phyloP scores from a whole-genome alignment of 2,888 invertebrate genomes.

The Griposia aprilina region DNA sequence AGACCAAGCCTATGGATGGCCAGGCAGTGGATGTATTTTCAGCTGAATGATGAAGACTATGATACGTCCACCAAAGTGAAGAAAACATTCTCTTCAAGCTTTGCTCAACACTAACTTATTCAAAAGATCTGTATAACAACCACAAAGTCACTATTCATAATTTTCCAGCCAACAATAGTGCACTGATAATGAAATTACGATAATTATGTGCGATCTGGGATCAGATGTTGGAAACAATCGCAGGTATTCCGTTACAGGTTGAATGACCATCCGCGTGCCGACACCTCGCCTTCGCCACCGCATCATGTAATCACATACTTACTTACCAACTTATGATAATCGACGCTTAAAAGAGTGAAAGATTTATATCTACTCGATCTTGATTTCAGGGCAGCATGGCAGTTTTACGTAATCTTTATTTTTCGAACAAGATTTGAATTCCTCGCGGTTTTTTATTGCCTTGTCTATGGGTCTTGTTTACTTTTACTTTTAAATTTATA shows the following conservation, averaged over 20 bases:
- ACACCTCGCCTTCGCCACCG: conserved; percentile 63
- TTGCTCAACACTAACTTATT: background rate
- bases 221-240: conserved; percentile 60
- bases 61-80: background rate
- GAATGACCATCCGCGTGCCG: conserved; percentile 73
- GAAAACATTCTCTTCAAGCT: background rate
- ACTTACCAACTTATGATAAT: conserved; percentile 40
- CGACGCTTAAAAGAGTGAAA: conserved; percentile 5
- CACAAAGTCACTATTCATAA: conserved; percentile 25
- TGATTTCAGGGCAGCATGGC: conserved; percentile 10
- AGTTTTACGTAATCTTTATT: background rate
- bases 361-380: conserved; percentile 6
- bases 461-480: conserved; percentile 30
- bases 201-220: conserved; percentile 66
- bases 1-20: too few relatives aligned
- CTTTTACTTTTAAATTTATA: conserved; percentile 57
- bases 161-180: conserved; percentile 42
- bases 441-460: conserved; percentile 7
- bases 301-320: conserved; percentile 65
- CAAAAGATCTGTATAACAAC: background rate
- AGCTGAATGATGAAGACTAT: too few relatives aligned
- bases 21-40: too few relatives aligned
- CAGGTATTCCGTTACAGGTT: conserved; percentile 73
- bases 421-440: conserved; percentile 12
- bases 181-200: conserved; percentile 65